Percentiles rank a stretch among this genome's conserved stretches.
phyloP scores from a whole-genome alignment of 1,140 invertebrate species.

The Macrotrachela quadricornifera region DNA sequence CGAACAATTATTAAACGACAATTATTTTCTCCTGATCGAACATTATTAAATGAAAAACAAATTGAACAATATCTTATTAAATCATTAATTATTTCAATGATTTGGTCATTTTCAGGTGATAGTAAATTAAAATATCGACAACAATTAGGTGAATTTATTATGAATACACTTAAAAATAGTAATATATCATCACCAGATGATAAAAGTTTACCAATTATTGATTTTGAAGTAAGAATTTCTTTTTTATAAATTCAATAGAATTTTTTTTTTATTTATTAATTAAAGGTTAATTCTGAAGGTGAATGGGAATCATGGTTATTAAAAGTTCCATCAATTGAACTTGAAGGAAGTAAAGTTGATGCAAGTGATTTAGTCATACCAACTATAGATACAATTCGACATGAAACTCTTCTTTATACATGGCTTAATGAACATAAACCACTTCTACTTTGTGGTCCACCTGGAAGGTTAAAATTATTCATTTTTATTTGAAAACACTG shows the following conservation, averaged over 20 bases:
- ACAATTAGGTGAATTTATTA: slow-evolving; percentile 31
- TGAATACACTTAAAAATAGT: slow-evolving; percentile 48
- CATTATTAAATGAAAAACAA: slow-evolving; percentile 73
- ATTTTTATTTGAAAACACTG: too few species aligned
- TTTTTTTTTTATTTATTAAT: too few species aligned
- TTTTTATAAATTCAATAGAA: slow-evolving; percentile 16
- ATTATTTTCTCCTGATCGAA: slow-evolving; percentile 75
- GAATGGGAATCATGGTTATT: slow-evolving; percentile 90
- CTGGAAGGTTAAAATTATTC: slow-evolving; percentile 44
- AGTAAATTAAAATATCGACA: slow-evolving; percentile 66
- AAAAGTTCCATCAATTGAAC: slow-evolving; percentile 93
- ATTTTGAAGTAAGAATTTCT: too few species aligned
- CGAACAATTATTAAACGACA: slow-evolving; percentile 34
- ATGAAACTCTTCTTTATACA: slow-evolving; percentile 85
- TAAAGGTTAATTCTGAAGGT: slow-evolving; percentile 31
- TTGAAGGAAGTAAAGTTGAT: slow-evolving; percentile 95
- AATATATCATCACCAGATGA: slow-evolving; percentile 79
- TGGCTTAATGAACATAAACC: slow-evolving; percentile 98
- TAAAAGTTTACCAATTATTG: slow-evolving; percentile 38
- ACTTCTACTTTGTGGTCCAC: slow-evolving; percentile 85
- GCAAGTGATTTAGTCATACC: slow-evolving; percentile 93
- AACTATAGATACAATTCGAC: slow-evolving; percentile 88
- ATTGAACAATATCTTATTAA: slow-evolving; percentile 76
- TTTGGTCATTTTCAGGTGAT: slow-evolving; percentile 96
- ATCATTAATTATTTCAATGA: slow-evolving; percentile 63